These are phyloP conservation scores for Galagoides demidoff DNA, from an alignment of 2,797 vertebrate species.

Conservation along the genomic window DNA sequence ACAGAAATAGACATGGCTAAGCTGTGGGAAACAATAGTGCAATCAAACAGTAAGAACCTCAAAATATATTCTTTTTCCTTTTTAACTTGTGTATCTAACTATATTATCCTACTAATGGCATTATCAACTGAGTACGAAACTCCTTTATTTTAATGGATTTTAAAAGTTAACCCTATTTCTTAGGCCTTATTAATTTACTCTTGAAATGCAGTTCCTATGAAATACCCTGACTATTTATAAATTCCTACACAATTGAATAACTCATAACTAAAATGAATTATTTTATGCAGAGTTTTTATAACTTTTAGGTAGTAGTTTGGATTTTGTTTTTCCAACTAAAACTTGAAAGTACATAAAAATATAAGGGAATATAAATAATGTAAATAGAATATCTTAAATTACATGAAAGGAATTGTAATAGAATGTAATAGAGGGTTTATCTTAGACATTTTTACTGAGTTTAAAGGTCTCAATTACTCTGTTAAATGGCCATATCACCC, in stretches of 20 bases:
- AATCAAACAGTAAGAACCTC: slow-evolving; percentile 73
- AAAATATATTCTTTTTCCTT: slow-evolving; percentile 68
- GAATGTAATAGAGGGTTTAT: slow-evolving; percentile 24
- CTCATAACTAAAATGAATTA: slow-evolving; percentile 57
- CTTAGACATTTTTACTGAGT: slow-evolving; percentile 46
- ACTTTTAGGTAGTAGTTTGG: slow-evolving; percentile 62
- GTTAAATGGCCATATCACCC: not conserved
- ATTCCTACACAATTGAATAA: slow-evolving; percentile 62
- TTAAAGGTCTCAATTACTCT: slow-evolving; percentile 58
- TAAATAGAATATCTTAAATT: slow-evolving; percentile 69
- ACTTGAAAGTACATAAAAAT: slow-evolving; percentile 72
- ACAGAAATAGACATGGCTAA: slow-evolving; percentile 71
- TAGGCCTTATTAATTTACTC: slow-evolving; percentile 63
- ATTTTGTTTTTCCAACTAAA: slow-evolving; percentile 73
- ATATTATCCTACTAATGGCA: slow-evolving; percentile 24
- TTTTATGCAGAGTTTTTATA: slow-evolving; percentile 43
- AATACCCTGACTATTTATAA: slow-evolving; percentile 63
- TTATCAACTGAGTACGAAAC: slow-evolving; percentile 48
- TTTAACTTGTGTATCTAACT: slow-evolving; percentile 50
- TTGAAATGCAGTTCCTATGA: slow-evolving; percentile 65
- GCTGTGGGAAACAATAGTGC: slow-evolving; percentile 72
- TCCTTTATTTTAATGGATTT: slow-evolving; percentile 62
- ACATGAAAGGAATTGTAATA: slow-evolving; percentile 23
- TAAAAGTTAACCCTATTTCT: slow-evolving; percentile 67
- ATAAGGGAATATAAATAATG: slow-evolving; percentile 70